Conservation (phyloP, 2,888 invertebrate genomes). For the Eupithecia subumbrata region DNA sequence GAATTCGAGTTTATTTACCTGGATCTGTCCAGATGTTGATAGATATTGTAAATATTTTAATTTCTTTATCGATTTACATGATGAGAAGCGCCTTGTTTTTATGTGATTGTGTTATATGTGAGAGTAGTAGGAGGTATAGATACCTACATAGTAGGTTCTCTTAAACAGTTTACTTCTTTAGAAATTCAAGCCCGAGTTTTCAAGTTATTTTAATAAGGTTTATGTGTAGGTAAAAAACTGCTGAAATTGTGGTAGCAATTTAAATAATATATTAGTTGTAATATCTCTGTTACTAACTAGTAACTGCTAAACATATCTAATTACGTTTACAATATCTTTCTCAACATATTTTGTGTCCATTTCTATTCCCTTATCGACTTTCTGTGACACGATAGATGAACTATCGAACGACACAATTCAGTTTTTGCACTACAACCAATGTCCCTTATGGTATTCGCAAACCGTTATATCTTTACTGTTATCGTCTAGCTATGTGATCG, state of each 20-base stretch:
- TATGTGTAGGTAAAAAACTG: background rate
- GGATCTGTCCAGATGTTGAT: constrained; percentile 38
- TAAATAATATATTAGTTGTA: background rate
- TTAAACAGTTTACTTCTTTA: background rate
- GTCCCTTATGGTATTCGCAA: constrained; percentile 36
- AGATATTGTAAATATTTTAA: constrained; percentile 40
- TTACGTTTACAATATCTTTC: constrained; percentile 8
- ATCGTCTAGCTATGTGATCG: constrained; percentile 29
- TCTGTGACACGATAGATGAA: constrained; percentile 50
- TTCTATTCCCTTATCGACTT: constrained; percentile 30
- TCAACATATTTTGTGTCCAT: constrained; percentile 13
- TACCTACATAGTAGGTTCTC: background rate
- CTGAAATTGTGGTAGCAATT: background rate
- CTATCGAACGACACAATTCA: constrained; percentile 20
- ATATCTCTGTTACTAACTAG: background rate
- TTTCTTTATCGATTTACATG: constrained; percentile 37
- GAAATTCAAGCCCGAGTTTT: background rate
- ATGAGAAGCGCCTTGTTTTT: background rate
- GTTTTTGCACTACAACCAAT: constrained; percentile 57
- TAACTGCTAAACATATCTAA: background rate
- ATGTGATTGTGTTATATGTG: background rate
- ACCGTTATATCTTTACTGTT: constrained; percentile 56
- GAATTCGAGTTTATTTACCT: constrained; percentile 35
- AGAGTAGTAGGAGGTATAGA: background rate
- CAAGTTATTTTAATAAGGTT: background rate